Evolutionary conservation across 2,113 vertebrate species (phyloP), one percentile per base, ranked within the genome.

Genomic region (Pantherophis guttatus): DNA sequence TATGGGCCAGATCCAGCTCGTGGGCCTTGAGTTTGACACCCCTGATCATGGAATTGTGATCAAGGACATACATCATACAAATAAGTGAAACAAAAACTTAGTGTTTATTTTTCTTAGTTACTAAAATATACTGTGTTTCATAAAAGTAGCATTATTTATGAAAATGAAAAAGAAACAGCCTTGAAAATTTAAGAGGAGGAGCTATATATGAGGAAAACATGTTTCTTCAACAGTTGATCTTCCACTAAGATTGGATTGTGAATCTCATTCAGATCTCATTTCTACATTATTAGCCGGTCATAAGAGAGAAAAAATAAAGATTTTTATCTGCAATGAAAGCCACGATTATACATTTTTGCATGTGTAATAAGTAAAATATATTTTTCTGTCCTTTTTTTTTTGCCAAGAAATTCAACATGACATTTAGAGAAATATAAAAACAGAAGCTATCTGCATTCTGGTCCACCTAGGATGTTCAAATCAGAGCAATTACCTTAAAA

Each of bases 1-100:
- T 2, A 5, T 2, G 0, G 57, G 8, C 0, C 0, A 21, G 57
- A 58, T 58, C 57, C 21, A 21, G 2, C 17, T 7, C 21, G 0
- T 2, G 2, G 0, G 7, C 0, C 57, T 58, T 58, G 7, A 23
- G 21, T 59, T 59, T 59, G 21, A 59, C 8, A 59, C 58, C 8
- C 58, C 58, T 91, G 90, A 21, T 53, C 52, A 48, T 33, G n/a
- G 55, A 65, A 87, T 4, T 53, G 29, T n/a, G 55, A 8, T 7
- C 50, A 92, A 87, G 13, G 17, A 13, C 5, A 87, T 23, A 5
- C 2, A 13, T 52, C 17, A 33, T 29, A 50, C 19, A 92, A 52
- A 65, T 15, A 86, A 62, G 17, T 53, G 7, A 15, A 58, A 91
- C 23, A 24, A 85, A 85, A 7, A 11, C 53, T n/a, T 23, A 53